Evolutionary conservation across 2,888 invertebrate species (phyloP), one percentile per base, ranked within the genome.

Genomic region (Siphonodentalium dalli): DNA sequence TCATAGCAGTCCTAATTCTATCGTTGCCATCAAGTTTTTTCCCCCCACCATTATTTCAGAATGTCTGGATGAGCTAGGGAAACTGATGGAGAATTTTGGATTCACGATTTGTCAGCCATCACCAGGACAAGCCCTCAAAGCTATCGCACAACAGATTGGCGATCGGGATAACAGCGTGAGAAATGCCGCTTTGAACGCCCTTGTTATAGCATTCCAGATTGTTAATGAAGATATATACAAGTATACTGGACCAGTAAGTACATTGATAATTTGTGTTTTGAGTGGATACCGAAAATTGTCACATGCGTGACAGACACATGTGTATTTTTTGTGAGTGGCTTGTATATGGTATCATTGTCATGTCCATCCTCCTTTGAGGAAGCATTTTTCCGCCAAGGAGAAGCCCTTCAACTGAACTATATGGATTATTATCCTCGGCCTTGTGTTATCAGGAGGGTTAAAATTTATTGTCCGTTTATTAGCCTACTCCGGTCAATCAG

Each of bases 121-220:
- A 0, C 89, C 91, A 1, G 86, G 87, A 24, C 88, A 71, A 44
- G 90, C 95, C 0, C 83, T 98, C 3, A 91, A 91, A 78, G 91
- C 93, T 83, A 88, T 99, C 18, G 96, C 96, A 0, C 89, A 90
- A 35, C 95, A 96, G 79, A 97, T 99, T 74, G 91, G 93, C 0
- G 97, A 99, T 83, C 85, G 96, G 24, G 98, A 99, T 82, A 96
- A 95, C 83, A 89, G 91, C 2, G 98, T 99, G 35, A 87, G 99
- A 40, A 96, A 92, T 77, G 95, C 96, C 0, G 96, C 98, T 0
- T 86, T 99, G 44, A 98, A 97, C 84, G 92, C 93, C 71, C 88
- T 96, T 48, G 91, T 96, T 0, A 88, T 90, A 66, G 95, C 92
- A 0, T 96, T 92, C 82, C 90, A 90, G 82, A 85, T 93, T 28